A percentile compares a stretch with the other conserved stretches of the same genome.
Conservation (phyloP, 2,113 vertebrate genomes). For the Phalacrocorax brasilianus region DNA sequence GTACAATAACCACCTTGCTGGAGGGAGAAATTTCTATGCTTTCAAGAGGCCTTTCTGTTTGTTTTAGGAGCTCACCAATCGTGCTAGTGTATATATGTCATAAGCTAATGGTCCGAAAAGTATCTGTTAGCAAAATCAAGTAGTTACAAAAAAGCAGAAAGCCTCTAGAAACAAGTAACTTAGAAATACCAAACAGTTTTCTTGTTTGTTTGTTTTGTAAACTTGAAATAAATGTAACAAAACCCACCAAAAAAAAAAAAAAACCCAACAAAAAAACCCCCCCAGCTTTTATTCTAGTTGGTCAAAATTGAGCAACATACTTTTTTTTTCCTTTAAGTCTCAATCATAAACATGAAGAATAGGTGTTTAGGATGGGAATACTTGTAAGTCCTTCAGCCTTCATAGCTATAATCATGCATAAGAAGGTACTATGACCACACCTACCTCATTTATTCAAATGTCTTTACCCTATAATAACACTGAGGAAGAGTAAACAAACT, state of each 20-base stretch:
- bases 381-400: background rate
- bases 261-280: accelerated
- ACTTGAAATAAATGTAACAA: background rate
- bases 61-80: background rate
- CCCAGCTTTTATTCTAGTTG: background rate
- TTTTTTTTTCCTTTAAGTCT: background rate
- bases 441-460: background rate
- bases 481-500: background rate
- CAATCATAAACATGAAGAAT: background rate
- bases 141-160: background rate
- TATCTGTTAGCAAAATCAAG: background rate
- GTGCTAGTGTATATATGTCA: background rate
- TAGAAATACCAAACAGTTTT: background rate
- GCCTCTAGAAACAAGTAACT: background rate
- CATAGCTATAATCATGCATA: background rate
- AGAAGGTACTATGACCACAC: background rate
- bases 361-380: background rate
- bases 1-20: background rate
- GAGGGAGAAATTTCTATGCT: background rate
- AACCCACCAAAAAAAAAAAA: background rate
- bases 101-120: background rate
- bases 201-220: background rate
- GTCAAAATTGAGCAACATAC: background rate
- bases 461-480: background rate
- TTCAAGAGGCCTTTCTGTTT: background rate